Base-by-base conservation (phyloP, 23 tunicate genomes). In the Diplosoma virens region DNA sequence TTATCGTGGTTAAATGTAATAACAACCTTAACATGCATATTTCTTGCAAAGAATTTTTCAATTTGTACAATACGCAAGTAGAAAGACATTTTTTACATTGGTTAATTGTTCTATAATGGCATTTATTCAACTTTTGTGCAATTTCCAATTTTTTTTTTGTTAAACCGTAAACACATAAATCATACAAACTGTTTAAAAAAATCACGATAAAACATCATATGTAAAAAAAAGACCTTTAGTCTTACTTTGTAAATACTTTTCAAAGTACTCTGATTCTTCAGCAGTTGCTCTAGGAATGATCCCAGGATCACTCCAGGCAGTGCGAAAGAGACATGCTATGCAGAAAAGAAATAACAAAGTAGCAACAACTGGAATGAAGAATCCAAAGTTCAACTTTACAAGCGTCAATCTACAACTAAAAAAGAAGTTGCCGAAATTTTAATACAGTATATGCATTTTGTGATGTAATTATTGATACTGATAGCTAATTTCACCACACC, bases 241-340 rank as follows among this genome's bases (percentile, higher is more conserved):
- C 74, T 35, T 35, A 84, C 90, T 85, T 90, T 75, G 86, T 16
- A 77, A 33, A 2, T 24, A 41, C 67, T 73, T 85, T 72, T 92
- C 92, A n/a, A 81, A 35, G 32, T 80, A 92, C 7, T 83, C 76
- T 24, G 91, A 86, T 79, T 94, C 99, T 33, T 86, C 82, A 2
- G 81, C 52, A 1, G 99, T 34, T 0, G 99, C 90, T 55, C 99
- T 72, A 5, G 99, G 95, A 18, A 94, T 88, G 52, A 94, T 87
- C 1, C 99, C 99, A 24, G 99, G 99, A 47, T 94, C 99, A 48
- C 90, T 83, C 94, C 99, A 94, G 60, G 99, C 99, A 3, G 99
- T 94, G n/a, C 99, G 80, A 41, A 94, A 32, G 37, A 94, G 75
- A 68, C 90, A 87, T 5, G 79, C 71, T 63, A 94, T 59, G 32